Percentiles rank a stretch among this genome's conserved stretches.
These are phyloP conservation scores for Notechis scutatus DNA, from an alignment of 2,113 vertebrate species.

Conservation along the genomic window DNA sequence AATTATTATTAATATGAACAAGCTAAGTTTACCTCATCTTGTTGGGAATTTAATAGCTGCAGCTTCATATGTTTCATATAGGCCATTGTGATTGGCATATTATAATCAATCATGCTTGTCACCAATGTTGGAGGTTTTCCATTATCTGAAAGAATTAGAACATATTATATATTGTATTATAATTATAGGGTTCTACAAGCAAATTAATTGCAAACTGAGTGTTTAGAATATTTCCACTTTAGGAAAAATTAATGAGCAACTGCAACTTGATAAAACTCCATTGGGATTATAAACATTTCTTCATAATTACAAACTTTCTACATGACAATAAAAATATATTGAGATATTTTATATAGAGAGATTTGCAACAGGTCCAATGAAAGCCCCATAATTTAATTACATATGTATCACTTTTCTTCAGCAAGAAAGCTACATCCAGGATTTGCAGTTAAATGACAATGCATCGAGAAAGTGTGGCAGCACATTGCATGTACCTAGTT, in stretches of 20 bases:
- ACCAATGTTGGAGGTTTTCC: slow-evolving; percentile 81
- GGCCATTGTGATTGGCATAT: slow-evolving; percentile 86
- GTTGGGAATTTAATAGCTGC: slow-evolving; percentile 78
- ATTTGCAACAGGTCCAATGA: neutral
- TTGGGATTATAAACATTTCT: neutral
- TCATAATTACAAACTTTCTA: neutral
- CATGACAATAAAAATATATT: neutral
- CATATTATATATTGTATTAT: slow-evolving; percentile 7
- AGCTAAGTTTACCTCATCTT: slow-evolving; percentile 76
- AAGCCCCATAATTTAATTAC: neutral
- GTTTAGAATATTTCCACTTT: slow-evolving; percentile 21
- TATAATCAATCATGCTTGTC: slow-evolving; percentile 85
- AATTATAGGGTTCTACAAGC: slow-evolving; percentile 3
- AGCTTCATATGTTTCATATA: slow-evolving; percentile 87
- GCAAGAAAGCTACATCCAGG: neutral
- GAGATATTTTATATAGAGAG: neutral
- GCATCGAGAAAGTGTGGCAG: neutral
- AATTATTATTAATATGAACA: neutral
- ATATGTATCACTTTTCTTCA: neutral
- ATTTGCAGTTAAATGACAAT: neutral
- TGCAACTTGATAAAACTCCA: neutral
- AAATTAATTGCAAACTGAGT: slow-evolving; percentile 23
- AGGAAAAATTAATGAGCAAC: neutral
- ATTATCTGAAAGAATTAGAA: slow-evolving; percentile 75
- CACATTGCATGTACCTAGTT: neutral